Evolutionary conservation across 2,888 invertebrate genomes (phyloP).

Genomic region (Plutella xylostella): DNA sequence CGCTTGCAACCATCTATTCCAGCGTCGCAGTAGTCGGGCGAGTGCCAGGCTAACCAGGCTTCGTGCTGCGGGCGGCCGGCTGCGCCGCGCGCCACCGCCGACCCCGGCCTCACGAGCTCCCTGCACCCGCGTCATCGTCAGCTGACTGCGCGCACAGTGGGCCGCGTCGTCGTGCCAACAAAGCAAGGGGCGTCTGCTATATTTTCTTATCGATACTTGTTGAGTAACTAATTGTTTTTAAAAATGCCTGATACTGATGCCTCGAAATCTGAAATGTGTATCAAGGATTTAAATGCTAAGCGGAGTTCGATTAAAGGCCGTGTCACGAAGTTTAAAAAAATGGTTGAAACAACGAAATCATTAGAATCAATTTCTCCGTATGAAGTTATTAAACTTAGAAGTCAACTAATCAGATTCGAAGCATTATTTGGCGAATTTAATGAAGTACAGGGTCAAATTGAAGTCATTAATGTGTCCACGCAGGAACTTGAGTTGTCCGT

Average conservation of each 20-base stretch:
- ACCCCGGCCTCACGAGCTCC: not conserved
- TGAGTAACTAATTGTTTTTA: not conserved
- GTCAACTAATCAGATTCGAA: not conserved
- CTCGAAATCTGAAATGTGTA: not conserved
- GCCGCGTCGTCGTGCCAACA: not conserved
- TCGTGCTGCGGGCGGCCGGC: no score
- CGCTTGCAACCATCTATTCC: no score
- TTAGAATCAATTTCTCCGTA: not conserved
- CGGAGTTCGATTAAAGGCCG: not conserved
- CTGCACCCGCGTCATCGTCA: not conserved
- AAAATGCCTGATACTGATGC: not conserved
- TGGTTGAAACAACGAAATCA: not conserved
- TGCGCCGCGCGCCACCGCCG: no score
- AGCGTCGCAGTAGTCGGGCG: no score
- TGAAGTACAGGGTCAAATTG: not conserved
- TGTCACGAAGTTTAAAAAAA: not conserved
- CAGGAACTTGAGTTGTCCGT: no score
- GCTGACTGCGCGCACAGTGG: not conserved
- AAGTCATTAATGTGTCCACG: not conserved
- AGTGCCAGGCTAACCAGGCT: no score
- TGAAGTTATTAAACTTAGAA: not conserved
- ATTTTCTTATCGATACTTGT: not conserved
- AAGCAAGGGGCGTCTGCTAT: not conserved
- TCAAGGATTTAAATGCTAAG: not conserved
- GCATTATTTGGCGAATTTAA: not conserved